These are phyloP conservation scores for Crotalus helleri DNA, from an alignment of 2,113 vertebrate species.

Conservation along the genomic window DNA sequence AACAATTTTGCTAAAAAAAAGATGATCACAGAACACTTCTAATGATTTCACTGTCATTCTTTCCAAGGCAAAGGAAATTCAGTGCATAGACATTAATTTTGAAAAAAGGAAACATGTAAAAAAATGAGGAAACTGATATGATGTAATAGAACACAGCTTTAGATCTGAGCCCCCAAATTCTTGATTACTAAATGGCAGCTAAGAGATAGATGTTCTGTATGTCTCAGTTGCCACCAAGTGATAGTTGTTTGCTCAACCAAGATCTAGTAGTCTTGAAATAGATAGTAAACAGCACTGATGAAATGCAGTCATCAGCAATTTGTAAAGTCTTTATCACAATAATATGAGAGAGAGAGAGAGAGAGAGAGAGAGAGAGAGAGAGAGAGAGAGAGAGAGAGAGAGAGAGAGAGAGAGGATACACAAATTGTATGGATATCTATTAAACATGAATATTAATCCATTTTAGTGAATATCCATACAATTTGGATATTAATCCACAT, in stretches of 20 bases:
- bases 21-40: not conserved
- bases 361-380: rapidly evolving
- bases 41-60: not conserved
- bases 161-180: not conserved
- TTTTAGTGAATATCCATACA: not conserved
- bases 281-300: not conserved
- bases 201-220: not conserved
- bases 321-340: not conserved
- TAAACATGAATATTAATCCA: not conserved
- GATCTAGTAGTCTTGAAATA: not conserved
- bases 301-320: not conserved
- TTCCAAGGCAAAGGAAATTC: not conserved
- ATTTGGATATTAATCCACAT: not conserved
- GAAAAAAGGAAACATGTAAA: not conserved
- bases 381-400: not conserved
- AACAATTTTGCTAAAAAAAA: not conserved
- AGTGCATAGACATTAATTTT: not conserved
- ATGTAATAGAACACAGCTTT: not conserved
- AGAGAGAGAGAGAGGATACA: no score
- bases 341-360: not conserved
- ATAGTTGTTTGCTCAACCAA: not conserved
- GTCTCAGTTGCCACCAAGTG: not conserved
- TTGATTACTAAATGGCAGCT: not conserved
- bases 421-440: not conserved
- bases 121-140: not conserved